Evolutionary conservation across 2,888 invertebrate species (phyloP), one percentile per base, ranked within the genome.

Genomic region (Hirudinaria manillensis): DNA sequence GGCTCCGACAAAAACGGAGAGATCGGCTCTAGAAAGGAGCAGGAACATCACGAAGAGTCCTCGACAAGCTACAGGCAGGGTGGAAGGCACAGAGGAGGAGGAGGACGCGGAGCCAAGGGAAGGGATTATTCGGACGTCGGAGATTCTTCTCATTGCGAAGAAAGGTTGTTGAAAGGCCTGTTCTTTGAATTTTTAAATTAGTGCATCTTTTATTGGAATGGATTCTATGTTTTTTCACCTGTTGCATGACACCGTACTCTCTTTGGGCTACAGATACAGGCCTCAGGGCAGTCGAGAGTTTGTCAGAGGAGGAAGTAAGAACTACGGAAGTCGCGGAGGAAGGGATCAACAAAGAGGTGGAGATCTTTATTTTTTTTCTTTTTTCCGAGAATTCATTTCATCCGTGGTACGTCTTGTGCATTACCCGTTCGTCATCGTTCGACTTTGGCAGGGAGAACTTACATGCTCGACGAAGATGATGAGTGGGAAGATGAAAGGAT

Each of bases 281-380:
- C 32, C 32, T 34, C n/a, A n/a, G 36, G 68, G 34, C 32, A 36
- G 68, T 36, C 32, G 73, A 24, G 73, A 73, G n/a, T 73, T 73
- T 65, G 73, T 73, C 21, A 73, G 73, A 36, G 73, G 73, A 4
- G 73, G 73, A 38, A 29, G 55, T 4, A 72, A 24, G 32, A 61
- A 61, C 19, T 51, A 55, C 36, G 65, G 73, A 24, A 32, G 73
- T 36, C 51, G 72, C 3, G 72, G 72, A 16, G 72, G 72, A 7
- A 51, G 72, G 27, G 55, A 45, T 55, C 51, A 68, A n/a, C 68
- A 68, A 34, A 2, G 51, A 27, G 71, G 71, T 70, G 2, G 27
- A 36, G n/a, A 19, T 16, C 13, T 3, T 13, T 16, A 61, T 61
- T 61, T 61, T 29, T 61, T 29, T 27, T 2, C 13, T 53, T 53